Conservation (phyloP, 2,888 invertebrate species). For the Gymnocheta viridis region DNA sequence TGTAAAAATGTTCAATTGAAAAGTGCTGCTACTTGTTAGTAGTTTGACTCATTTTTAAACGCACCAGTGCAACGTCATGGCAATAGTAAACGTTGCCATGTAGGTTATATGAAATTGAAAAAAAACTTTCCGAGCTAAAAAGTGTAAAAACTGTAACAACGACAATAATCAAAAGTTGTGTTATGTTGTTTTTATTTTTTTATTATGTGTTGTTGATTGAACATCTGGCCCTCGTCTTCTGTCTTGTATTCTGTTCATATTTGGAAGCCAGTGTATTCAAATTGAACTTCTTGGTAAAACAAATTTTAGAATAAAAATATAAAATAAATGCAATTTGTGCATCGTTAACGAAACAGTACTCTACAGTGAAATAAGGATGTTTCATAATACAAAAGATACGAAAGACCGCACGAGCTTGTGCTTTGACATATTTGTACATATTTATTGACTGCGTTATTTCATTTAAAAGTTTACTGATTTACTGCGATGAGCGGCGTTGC, state of each 20-base stretch:
- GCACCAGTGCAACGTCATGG: slow-evolving; percentile 22
- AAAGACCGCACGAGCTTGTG: no score
- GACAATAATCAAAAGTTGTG: slow-evolving; percentile 66
- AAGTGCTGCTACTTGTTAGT: slow-evolving; percentile 24
- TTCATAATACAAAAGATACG: neutral
- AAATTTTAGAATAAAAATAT: slow-evolving; percentile 32
- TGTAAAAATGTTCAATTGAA: slow-evolving; percentile 24
- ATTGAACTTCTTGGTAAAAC: slow-evolving; percentile 50
- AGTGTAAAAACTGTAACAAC: slow-evolving; percentile 47
- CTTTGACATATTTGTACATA: no score
- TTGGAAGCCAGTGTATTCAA: slow-evolving; percentile 37
- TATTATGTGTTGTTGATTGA: slow-evolving; percentile 57
- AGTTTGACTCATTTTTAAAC: neutral
- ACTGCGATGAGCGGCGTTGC: no score
- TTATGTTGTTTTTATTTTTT: slow-evolving; percentile 14
- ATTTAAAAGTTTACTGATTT: no score
- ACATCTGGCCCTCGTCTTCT: slow-evolving; percentile 55
- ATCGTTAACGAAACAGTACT: neutral
- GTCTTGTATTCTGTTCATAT: slow-evolving; percentile 27
- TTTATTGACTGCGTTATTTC: no score
- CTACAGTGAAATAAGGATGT: neutral
- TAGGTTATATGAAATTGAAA: slow-evolving; percentile 40
- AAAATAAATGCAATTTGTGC: slow-evolving; percentile 35
- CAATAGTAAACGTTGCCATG: neutral
- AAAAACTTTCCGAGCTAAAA: slow-evolving; percentile 26